Evolutionary conservation across 2,113 vertebrate genomes (phyloP).

Genomic region (Piaya cayana): DNA sequence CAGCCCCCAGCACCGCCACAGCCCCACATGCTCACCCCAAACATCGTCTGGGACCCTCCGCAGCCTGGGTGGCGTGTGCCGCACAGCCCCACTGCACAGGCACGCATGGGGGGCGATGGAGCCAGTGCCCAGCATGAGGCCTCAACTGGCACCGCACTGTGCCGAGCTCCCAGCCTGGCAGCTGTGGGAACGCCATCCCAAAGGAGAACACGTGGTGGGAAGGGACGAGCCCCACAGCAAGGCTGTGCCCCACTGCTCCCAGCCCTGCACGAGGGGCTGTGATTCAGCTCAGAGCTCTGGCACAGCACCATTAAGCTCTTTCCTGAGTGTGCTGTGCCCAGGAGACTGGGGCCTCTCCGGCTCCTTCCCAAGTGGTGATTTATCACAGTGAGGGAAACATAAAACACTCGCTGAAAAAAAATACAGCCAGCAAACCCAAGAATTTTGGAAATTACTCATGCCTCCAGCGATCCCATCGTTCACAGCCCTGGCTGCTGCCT

Average conservation of each 20-base stretch:
- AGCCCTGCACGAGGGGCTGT: neutral
- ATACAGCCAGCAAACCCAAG: neutral
- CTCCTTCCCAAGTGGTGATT: conserved; percentile 28
- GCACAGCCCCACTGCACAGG: fast-evolving
- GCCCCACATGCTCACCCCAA: fast-evolving
- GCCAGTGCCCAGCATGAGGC: neutral
- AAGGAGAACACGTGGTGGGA: fast-evolving
- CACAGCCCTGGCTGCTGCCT: conserved; percentile 28
- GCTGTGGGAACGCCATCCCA: neutral
- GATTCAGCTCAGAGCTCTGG: neutral
- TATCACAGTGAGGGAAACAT: neutral
- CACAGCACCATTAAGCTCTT: neutral
- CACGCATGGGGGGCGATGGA: fast-evolving
- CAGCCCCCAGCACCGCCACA: fast-evolving
- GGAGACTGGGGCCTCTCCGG: neutral
- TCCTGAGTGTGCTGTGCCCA: neutral
- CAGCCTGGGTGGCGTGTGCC: fast-evolving
- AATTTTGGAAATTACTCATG: conserved; percentile 49
- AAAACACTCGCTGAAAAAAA: neutral
- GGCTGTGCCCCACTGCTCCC: neutral
- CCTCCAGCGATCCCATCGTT: conserved; percentile 6
- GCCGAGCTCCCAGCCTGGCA: neutral
- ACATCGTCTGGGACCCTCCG: neutral
- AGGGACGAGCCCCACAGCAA: fast-evolving
- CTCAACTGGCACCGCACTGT: fast-evolving